Evolutionary conservation across 1,140 invertebrate genomes (phyloP).

Genomic region (Brachionus sp.): DNA sequence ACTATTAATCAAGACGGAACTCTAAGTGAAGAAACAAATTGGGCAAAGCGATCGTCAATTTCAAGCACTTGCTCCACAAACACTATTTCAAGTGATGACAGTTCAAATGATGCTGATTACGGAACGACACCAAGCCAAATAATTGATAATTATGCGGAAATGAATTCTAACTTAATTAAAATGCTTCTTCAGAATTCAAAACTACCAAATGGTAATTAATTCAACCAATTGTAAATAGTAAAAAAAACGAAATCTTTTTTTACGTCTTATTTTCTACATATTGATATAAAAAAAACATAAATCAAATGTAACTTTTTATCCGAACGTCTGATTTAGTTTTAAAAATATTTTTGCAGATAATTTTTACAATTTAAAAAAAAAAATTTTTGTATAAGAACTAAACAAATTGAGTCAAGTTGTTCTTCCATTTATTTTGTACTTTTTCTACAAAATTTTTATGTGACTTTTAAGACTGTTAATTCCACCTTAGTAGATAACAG

Average conservation of each 20-base stretch:
- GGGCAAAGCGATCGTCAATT: constrained; percentile 36
- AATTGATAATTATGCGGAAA: not conserved
- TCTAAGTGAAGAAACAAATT: not conserved
- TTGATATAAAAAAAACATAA: not conserved
- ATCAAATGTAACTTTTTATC: not conserved
- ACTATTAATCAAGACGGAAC: constrained; percentile 4
- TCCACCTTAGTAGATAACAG: not conserved
- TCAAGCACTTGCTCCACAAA: not conserved
- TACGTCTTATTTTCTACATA: not conserved
- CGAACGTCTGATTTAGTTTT: not conserved
- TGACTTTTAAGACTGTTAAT: not conserved
- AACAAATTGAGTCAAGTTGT: not conserved
- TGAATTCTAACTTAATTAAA: constrained; percentile 9
- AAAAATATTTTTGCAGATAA: not conserved
- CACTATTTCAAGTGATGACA: not conserved
- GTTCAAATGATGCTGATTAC: constrained; percentile 20
- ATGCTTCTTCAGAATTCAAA: constrained; percentile 15
- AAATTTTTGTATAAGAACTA: not conserved
- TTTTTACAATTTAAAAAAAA: constrained; percentile 26
- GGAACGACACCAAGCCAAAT: not conserved
- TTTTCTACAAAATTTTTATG: not conserved
- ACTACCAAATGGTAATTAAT: constrained; percentile 19
- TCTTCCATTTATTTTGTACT: constrained; percentile 18
- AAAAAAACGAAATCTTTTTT: not conserved
- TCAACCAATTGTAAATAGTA: not conserved